Evolutionary conservation across 2,888 invertebrate species (phyloP).

Genomic region (Heliconius ismenius): DNA sequence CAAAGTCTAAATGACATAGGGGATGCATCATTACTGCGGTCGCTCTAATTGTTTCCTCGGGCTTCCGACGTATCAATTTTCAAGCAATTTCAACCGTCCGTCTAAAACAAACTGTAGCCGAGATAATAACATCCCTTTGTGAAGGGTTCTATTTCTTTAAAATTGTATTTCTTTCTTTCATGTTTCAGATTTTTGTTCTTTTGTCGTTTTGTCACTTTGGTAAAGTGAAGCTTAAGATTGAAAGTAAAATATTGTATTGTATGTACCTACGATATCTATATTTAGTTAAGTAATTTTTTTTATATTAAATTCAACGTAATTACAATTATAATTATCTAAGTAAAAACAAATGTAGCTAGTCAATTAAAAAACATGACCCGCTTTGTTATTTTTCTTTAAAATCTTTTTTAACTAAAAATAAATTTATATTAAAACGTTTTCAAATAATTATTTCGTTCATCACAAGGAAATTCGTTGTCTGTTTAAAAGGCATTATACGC

Average conservation of each 20-base stretch:
- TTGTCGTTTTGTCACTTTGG: conserved; percentile 5
- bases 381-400: no score
- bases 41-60: conserved; percentile 68
- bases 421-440: not conserved
- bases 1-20: conserved; percentile 31
- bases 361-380: no score
- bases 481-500: conserved; percentile 23
- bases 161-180: conserved; percentile 40
- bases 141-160: conserved; percentile 36
- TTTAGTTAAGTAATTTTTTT: not conserved
- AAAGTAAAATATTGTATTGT: conserved; percentile 4
- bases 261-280: no score
- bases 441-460: conserved; percentile 17
- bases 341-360: no score
- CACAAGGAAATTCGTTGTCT: conserved; percentile 10
- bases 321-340: not conserved
- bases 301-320: not conserved
- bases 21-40: conserved; percentile 56
- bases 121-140: conserved; percentile 41
- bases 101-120: conserved; percentile 34
- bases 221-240: not conserved
- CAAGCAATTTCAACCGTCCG: conserved; percentile 58
- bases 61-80: conserved; percentile 66
- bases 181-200: conserved; percentile 17
- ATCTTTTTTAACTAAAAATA: not conserved